A percentile compares a stretch with the other conserved stretches of the same genome.
Evolutionary conservation across 2,888 invertebrate species (phyloP).

Genomic region (Leucoptera coffeella): DNA sequence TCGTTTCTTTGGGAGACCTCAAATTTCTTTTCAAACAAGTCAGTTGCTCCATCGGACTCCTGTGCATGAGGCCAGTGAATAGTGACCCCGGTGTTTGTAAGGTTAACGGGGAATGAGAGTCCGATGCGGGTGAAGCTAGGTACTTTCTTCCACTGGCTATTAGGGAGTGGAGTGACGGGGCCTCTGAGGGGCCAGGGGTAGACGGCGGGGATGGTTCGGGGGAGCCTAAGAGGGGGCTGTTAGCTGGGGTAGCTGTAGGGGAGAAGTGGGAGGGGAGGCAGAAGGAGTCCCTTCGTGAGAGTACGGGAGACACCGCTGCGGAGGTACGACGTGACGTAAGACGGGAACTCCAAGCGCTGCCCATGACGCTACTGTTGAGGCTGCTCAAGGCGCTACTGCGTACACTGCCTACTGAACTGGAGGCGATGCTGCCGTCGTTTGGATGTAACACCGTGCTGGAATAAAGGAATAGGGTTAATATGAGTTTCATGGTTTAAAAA

Average conservation of each 20-base stretch:
- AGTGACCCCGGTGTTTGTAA: conserved; percentile 54
- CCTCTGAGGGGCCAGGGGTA: conserved; percentile 57
- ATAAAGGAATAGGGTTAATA: no score
- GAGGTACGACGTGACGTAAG: conserved; percentile 52
- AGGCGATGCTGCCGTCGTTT: conserved; percentile 71
- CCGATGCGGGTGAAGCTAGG: conserved; percentile 52
- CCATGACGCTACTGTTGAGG: conserved; percentile 34
- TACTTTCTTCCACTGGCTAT: conserved; percentile 47
- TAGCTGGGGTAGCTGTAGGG: conserved; percentile 83
- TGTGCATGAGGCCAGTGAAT: conserved; percentile 57
- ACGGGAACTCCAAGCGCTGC: conserved; percentile 60
- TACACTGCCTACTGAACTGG: conserved; percentile 59
- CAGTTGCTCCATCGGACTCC: conserved; percentile 74
- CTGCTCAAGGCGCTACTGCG: conserved; percentile 56
- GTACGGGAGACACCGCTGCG: conserved; percentile 43
- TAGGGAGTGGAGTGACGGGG: conserved; percentile 44
- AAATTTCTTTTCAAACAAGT: conserved; percentile 61
- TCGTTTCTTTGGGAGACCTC: conserved; percentile 19
- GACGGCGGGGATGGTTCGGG: conserved; percentile 47
- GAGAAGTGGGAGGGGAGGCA: conserved; percentile 60
- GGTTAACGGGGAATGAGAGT: conserved; percentile 56
- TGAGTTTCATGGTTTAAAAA: no score
- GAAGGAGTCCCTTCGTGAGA: conserved; percentile 74
- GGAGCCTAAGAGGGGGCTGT: conserved; percentile 68
- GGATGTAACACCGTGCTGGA: conserved; percentile 81